These are phyloP conservation scores for Ianthella basta DNA, from an alignment of 37 sponge, comb jelly and placozoan species.

Conservation along the genomic window DNA sequence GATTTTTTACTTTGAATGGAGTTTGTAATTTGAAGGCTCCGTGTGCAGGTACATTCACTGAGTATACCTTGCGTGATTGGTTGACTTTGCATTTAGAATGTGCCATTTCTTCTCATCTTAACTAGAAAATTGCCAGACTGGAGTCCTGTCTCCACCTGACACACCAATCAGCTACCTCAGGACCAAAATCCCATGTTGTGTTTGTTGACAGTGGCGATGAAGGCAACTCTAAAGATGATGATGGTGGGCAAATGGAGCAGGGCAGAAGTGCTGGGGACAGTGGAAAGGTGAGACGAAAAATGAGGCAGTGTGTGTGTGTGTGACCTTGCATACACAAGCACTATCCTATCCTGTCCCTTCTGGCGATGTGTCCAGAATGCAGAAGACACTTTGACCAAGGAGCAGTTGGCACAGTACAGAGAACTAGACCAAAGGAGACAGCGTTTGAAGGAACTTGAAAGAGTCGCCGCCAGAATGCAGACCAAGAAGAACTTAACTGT, in stretches of 20 bases:
- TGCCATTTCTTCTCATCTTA: background rate
- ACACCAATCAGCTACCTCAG: background rate
- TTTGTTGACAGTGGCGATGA: slow-evolving; percentile 71
- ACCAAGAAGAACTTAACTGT: slow-evolving; percentile 74
- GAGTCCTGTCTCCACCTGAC: slow-evolving; percentile 53
- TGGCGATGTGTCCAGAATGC: too few relatives aligned
- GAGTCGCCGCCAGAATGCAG: slow-evolving; percentile 49
- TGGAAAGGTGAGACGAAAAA: too few relatives aligned
- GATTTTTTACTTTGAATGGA: too few relatives aligned
- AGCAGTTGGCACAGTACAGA: slow-evolving; percentile 19
- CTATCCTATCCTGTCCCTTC: too few relatives aligned
- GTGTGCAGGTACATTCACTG: too few relatives aligned
- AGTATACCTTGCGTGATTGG: too few relatives aligned
- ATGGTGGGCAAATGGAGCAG: background rate
- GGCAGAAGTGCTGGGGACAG: background rate
- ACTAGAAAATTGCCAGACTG: slow-evolving; percentile 72
- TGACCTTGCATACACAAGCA: background rate
- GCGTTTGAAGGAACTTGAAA: slow-evolving; percentile 49
- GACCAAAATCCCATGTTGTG: slow-evolving; percentile 58
- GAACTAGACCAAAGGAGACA: slow-evolving; percentile 61
- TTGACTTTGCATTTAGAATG: too few relatives aligned
- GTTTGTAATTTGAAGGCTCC: too few relatives aligned
- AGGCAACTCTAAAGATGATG: slow-evolving; percentile 4
- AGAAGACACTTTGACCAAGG: slow-evolving; percentile 12
- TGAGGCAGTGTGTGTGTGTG: background rate